phyloP scores from a whole-genome alignment of 1,140 invertebrate species.

The Brachionus calyciflorus region DNA sequence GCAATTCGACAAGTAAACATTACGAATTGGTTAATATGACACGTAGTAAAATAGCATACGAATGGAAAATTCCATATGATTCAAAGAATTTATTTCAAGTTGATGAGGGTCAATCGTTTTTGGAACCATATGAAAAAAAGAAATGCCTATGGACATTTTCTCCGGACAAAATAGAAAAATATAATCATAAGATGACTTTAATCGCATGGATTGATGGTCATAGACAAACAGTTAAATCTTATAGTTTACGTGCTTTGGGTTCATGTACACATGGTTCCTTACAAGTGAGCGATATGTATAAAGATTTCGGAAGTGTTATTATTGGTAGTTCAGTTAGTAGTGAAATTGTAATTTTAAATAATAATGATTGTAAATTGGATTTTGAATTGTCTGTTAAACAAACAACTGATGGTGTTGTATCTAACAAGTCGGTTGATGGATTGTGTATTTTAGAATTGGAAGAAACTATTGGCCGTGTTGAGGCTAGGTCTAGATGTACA shows the following conservation, averaged over 20 bases:
- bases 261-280: slow-evolving; percentile 47
- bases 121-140: slow-evolving; percentile 59
- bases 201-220: slow-evolving; percentile 58
- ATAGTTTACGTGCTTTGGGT: background rate
- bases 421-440: slow-evolving; percentile 30
- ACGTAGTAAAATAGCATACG: slow-evolving; percentile 56
- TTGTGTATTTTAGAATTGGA: slow-evolving; percentile 55
- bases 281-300: slow-evolving; percentile 54
- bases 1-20: slow-evolving; percentile 51
- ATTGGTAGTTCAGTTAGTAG: slow-evolving; percentile 56
- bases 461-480: slow-evolving; percentile 52
- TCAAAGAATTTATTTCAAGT: slow-evolving; percentile 54
- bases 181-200: slow-evolving; percentile 56
- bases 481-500: slow-evolving; percentile 54
- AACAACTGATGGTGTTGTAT: slow-evolving; percentile 52
- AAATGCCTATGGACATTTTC: slow-evolving; percentile 56
- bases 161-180: slow-evolving; percentile 54
- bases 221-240: slow-evolving; percentile 50
- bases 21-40: slow-evolving; percentile 58
- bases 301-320: slow-evolving; percentile 59
- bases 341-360: slow-evolving; percentile 54
- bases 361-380: slow-evolving; percentile 56
- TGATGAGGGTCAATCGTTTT: slow-evolving; percentile 53
- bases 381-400: slow-evolving; percentile 55
- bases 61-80: slow-evolving; percentile 56